Evolutionary conservation across 1,140 invertebrate species (phyloP), one percentile per base, ranked within the genome.

Genomic region (Pentalonia nigronervosa): DNA sequence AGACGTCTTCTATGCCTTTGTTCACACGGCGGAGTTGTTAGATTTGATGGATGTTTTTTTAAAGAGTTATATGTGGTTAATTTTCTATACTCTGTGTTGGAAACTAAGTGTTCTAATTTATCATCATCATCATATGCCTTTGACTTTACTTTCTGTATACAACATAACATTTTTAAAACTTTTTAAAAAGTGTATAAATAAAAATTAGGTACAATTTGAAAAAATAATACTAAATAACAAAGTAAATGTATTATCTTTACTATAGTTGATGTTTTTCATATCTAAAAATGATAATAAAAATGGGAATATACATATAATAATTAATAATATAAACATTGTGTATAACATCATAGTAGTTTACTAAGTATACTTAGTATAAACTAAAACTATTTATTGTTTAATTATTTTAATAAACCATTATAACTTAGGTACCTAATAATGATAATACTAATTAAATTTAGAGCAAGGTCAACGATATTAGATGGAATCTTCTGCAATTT

Each of bases 51-150:
- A 48, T 93, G 41, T 30, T 90, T 88, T 81, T 89, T 89, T 9
- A 90, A 48, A 50, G 87, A 93, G 34, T 89, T 89, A 30, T 93
- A 93, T 7, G 87, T 89, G 30, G 84, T 88, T 81, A 89, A 53
- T 89, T 93, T 89, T 93, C 93, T 93, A 48, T 88, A 93, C 36
- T 93, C 87, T 30, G 84, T 93, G 41, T 93, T 89, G 17, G 91
- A 93, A 81, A 93, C 91, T 45, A 93, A 84, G 14, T 93, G 81
- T 45, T 93, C 91, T 50, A 84, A 93, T 56, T 81, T 84, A 83
- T 93, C 91, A 50, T 92, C 81, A 17, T 93, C 91, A 30, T 84
- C 81, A 0, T 25, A 36, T 20, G 76, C 91, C 20, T 93, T 93
- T 50, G 91, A 93, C 36, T 93, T 93, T 20, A 86, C 91, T 84